Percentiles rank a stretch among this genome's conserved stretches.
These are phyloP conservation scores for Meles meles DNA, from an alignment of 2,113 vertebrate genomes.

Conservation along the genomic window DNA sequence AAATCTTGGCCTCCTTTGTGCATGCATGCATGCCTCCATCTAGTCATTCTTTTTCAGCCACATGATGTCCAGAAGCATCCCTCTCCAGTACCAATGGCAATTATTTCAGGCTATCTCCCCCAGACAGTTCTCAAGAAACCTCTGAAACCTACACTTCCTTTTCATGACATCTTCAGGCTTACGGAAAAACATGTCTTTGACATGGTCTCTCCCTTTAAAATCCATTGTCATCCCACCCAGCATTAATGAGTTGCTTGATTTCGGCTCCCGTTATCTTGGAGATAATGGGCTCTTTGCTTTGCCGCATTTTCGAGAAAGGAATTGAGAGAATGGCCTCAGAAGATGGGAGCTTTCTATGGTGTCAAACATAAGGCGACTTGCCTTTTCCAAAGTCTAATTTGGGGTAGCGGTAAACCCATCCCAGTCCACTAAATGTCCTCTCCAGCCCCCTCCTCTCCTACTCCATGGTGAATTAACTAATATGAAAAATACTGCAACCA, in stretches of 20 bases:
- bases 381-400: conserved; percentile 2
- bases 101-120: background rate
- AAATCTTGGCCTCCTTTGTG: background rate
- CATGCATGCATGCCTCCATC: background rate
- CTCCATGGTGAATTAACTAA: background rate
- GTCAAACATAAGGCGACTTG: background rate
- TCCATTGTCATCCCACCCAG: background rate
- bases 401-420: background rate
- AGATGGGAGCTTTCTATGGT: background rate
- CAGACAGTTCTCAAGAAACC: background rate
- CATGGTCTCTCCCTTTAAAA: background rate
- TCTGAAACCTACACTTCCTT: background rate
- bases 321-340: background rate
- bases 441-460: background rate
- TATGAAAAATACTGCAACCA: background rate
- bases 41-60: background rate
- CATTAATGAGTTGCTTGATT: conserved; percentile 20
- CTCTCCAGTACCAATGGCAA: background rate
- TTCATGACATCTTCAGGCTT: background rate
- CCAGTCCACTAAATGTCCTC: background rate
- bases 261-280: background rate
- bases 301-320: background rate
- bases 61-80: background rate
- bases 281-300: background rate
- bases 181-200: background rate